Percentiles rank a stretch among this genome's conserved stretches.
These are phyloP conservation scores for Lasioglossum figueresi DNA, from an alignment of 2,888 invertebrate species.

Conservation along the genomic window DNA sequence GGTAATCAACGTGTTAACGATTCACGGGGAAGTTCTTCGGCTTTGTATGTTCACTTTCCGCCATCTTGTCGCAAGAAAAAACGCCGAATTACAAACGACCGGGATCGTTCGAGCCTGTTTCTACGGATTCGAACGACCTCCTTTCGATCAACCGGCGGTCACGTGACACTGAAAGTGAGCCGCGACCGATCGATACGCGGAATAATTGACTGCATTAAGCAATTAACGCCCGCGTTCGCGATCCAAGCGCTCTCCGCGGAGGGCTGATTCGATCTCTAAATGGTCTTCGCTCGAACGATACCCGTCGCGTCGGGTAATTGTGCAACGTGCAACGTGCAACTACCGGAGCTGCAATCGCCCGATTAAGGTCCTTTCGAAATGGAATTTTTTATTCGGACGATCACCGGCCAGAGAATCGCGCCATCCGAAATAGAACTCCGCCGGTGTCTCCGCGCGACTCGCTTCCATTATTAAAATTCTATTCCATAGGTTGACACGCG, in stretches of 20 bases:
- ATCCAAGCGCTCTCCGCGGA: background rate
- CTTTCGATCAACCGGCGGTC: constrained; percentile 3
- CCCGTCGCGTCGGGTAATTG: background rate
- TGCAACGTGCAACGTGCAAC: background rate
- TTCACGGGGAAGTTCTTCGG: too few relatives aligned
- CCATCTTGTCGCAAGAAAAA: background rate
- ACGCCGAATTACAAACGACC: background rate
- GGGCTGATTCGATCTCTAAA: constrained; percentile 10
- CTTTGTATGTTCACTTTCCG: background rate
- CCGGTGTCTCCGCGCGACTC: background rate
- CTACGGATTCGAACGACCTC: background rate
- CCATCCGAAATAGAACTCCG: background rate
- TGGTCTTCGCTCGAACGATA: background rate
- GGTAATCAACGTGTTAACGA: too few relatives aligned
- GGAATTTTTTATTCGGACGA: background rate
- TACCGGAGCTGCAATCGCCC: background rate
- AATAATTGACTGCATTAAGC: constrained; percentile 15
- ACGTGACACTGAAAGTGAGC: constrained; percentile 9
- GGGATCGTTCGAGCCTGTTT: background rate
- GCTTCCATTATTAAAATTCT: background rate
- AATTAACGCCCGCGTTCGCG: constrained; percentile 9
- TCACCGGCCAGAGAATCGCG: background rate
- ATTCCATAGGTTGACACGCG: background rate
- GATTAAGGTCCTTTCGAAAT: background rate
- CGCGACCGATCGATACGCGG: constrained; percentile 7